These are phyloP conservation scores for Prochilodus magdalenae DNA, from an alignment of 2,113 vertebrate species.

Conservation along the genomic window DNA sequence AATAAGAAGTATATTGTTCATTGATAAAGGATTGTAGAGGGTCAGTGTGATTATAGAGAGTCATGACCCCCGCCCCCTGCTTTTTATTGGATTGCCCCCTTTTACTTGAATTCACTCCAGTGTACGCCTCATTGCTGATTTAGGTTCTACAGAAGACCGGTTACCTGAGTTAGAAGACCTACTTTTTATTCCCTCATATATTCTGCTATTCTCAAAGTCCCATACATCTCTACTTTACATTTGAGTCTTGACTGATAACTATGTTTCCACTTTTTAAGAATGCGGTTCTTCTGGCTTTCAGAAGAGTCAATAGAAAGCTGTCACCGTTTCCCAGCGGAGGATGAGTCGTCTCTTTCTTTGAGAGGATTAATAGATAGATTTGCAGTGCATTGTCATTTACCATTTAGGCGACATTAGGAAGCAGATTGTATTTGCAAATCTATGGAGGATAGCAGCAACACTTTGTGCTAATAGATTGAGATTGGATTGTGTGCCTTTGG, in stretches of 20 bases:
- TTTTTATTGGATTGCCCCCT: not conserved
- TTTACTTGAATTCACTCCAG: not conserved
- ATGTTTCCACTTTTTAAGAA: not conserved
- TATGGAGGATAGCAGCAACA: not conserved
- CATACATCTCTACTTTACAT: not conserved
- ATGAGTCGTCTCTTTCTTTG: not conserved
- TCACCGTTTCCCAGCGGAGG: not conserved
- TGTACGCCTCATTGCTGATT: not conserved
- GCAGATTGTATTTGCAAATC: constrained; percentile 21
- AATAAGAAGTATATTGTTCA: not conserved
- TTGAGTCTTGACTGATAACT: not conserved
- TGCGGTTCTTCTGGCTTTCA: not conserved
- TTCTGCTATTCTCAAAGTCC: not conserved
- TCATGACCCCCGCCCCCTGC: not conserved
- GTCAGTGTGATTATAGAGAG: not conserved
- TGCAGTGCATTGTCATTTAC: constrained; percentile 11
- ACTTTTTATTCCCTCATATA: not conserved
- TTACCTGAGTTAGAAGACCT: not conserved
- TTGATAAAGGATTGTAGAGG: not conserved
- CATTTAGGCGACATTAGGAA: constrained; percentile 7
- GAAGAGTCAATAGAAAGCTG: not conserved
- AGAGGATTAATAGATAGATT: constrained; percentile 20
- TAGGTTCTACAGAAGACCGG: not conserved
- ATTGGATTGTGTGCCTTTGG: constrained; percentile 10
- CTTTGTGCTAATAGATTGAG: constrained; percentile 11